phyloP scores from a whole-genome alignment of 2,113 vertebrate genomes.

The Anser brachyrhynchus region DNA sequence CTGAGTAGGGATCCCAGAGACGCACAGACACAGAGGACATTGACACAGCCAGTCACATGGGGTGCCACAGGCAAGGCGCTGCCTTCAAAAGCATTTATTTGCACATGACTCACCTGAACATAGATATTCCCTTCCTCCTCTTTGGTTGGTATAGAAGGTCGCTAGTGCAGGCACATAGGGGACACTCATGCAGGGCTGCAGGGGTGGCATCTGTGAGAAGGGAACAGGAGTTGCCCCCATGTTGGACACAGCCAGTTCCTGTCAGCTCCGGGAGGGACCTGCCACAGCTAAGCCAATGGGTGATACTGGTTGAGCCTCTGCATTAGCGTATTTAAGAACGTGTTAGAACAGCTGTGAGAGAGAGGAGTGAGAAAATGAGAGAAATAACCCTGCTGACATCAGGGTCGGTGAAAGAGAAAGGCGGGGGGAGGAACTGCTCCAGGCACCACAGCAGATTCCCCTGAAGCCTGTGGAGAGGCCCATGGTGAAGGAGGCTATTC shows the following conservation, averaged over 20 bases:
- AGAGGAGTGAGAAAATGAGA: background rate
- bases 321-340: background rate
- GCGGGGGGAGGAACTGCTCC: background rate
- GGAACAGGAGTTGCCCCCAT: no score
- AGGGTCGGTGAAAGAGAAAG: background rate
- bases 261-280: no score
- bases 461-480: background rate
- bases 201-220: no score
- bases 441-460: background rate
- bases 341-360: background rate
- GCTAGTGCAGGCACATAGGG: no score
- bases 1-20: no score
- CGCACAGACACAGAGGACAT: no score
- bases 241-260: no score
- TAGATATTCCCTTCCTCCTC: background rate
- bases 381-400: background rate
- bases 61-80: no score
- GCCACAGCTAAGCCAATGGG: background rate
- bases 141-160: background rate
- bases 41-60: no score
- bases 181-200: no score
- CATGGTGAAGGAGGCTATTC: background rate
- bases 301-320: background rate
- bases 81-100: no score
- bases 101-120: no score